phyloP scores from a whole-genome alignment of 2,888 invertebrate species.

The Thelaira solivaga region DNA sequence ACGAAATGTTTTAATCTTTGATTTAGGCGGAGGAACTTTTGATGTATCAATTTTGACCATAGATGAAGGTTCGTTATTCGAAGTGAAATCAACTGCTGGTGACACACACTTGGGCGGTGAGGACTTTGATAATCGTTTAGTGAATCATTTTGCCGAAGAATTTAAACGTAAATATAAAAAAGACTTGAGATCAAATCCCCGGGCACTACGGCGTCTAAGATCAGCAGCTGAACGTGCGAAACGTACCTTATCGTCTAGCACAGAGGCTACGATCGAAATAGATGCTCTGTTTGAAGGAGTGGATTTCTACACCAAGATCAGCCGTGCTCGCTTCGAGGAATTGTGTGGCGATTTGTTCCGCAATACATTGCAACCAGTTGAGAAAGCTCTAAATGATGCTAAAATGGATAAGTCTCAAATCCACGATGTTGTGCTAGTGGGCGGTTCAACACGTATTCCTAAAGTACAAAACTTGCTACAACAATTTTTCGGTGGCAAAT shows the following conservation, averaged over 20 bases:
- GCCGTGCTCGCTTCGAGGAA: constrained; percentile 87
- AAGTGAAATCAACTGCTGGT: constrained; percentile 94
- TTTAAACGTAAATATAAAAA: constrained; percentile 88
- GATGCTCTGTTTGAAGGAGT: constrained; percentile 85
- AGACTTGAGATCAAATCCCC: constrained; percentile 81
- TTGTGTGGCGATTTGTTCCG: constrained; percentile 85
- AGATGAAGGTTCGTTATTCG: constrained; percentile 91
- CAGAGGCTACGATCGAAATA: constrained; percentile 86
- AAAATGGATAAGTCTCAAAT: constrained; percentile 87
- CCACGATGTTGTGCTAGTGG: constrained; percentile 88
- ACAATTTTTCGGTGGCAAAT: constrained; percentile 86
- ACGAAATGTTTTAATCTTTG: constrained; percentile 85
- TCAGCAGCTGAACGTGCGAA: constrained; percentile 88
- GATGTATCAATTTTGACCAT: constrained; percentile 96
- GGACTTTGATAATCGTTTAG: constrained; percentile 92
- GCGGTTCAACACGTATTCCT: constrained; percentile 88
- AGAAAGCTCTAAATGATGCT: constrained; percentile 87
- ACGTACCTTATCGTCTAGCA: constrained; percentile 86
- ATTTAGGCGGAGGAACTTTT: constrained; percentile 86
- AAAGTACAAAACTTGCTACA: constrained; percentile 86
- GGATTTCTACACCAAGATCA: constrained; percentile 84
- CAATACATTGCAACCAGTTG: constrained; percentile 85
- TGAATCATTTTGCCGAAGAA: constrained; percentile 89
- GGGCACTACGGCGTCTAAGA: constrained; percentile 83
- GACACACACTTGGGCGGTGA: constrained; percentile 95